Base-by-base conservation (phyloP, 2,888 invertebrate species). In the Dioctria rufipes region DNA sequence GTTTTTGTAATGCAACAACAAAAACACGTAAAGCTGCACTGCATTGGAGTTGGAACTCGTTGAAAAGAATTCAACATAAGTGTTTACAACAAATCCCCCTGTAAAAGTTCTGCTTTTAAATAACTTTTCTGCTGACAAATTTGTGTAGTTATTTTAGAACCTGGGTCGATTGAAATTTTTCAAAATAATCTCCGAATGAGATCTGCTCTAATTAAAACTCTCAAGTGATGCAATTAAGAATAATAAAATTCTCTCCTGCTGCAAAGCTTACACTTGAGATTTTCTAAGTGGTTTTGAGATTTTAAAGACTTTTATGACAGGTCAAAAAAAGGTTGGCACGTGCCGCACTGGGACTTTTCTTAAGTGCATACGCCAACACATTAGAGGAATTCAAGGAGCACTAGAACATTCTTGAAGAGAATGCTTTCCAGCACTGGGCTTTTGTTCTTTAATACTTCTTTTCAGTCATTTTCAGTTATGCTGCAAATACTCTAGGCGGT, bases 341-440 rank as follows among this genome's bases (percentile, higher is more conserved):
- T 54, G 54, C 54, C 54, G 54, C 11, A 8, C 4, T 11, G 11
- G 2, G 11, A n/a, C 11, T 54, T n/a, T 4, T 3, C 54, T 1
- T 54, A 54, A 54, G 54, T 54, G 54, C 54, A 54, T 54, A 54
- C 54, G 46, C 46, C 46, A 46, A 54, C 54, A 54, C n/a, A 54
- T 54, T 54, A 54, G 54, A 11, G 54, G 54, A 2, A 54, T 54
- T 6, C n/a, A 54, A 54, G 54, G 1, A 3, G 9, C n/a, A 54
- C 54, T 54, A 54, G 54, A 54, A 2, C 3, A 4, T 11, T n/a
- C 11, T 11, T 11, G 11, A 54, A 54, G n/a, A 11, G 8, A 54
- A 54, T 54, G 2, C 11, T 54, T 54, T 54, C 3, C n/a, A 54
- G 54, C 54, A 54, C 54, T 11, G 11, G n/a, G 11, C 49, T 46